Conservation (phyloP, 2,888 invertebrate species). For the Ligdia adustata region DNA sequence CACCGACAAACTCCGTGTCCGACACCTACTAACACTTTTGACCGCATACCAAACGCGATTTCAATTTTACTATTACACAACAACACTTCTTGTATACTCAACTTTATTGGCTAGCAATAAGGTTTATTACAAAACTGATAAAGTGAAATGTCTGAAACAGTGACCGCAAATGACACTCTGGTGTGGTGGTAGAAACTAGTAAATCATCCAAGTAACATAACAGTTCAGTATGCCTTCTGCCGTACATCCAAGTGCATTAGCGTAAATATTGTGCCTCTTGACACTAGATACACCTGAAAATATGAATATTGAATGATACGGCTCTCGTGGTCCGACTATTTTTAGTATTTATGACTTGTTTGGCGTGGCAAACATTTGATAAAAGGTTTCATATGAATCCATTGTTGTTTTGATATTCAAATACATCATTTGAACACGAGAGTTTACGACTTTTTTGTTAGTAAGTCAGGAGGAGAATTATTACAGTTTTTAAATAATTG, state of each 20-base stretch:
- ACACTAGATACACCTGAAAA: slow-evolving; percentile 1
- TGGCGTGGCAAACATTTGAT: background rate
- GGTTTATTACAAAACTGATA: background rate
- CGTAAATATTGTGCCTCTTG: slow-evolving; percentile 14
- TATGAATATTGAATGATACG: slow-evolving; percentile 17
- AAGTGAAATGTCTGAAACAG: background rate
- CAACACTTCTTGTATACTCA: background rate
- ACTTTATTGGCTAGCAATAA: background rate
- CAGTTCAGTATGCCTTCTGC: slow-evolving; percentile 18
- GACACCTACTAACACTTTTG: slow-evolving; percentile 9
- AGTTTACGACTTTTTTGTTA: too few relatives aligned
- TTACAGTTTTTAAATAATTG: too few relatives aligned
- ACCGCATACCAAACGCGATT: slow-evolving; percentile 16
- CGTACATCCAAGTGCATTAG: slow-evolving; percentile 20
- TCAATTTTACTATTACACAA: background rate
- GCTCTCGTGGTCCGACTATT: background rate
- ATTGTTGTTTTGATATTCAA: too few relatives aligned
- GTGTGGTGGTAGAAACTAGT: slow-evolving; percentile 1
- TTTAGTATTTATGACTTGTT: slow-evolving; percentile 11
- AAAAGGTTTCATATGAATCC: background rate
- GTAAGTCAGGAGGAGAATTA: too few relatives aligned
- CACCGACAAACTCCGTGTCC: slow-evolving; percentile 4
- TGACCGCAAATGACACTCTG: background rate
- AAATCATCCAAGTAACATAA: slow-evolving; percentile 25
- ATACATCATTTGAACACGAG: too few relatives aligned